Evolutionary conservation across 2,113 vertebrate species (phyloP).

Genomic region (Oostethus manadensis): DNA sequence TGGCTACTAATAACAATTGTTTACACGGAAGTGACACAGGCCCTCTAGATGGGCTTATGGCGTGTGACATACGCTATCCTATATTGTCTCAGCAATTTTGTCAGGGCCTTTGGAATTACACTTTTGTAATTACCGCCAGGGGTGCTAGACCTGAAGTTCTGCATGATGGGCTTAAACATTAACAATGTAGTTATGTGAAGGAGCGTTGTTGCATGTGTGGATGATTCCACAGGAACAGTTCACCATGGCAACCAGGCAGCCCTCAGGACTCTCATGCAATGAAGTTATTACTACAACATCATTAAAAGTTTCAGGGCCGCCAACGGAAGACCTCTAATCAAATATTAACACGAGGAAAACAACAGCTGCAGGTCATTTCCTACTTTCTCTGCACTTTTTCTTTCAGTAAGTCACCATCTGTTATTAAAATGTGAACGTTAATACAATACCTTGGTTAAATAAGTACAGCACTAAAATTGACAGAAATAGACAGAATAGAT

Average conservation of each 20-base stretch:
- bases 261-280: conserved; percentile 22
- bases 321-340: conserved; percentile 39
- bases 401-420: conserved; percentile 17
- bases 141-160: background rate
- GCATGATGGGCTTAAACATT: conserved; percentile 2
- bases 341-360: conserved; percentile 41
- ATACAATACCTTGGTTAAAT: too few relatives aligned
- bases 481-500: too few relatives aligned
- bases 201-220: conserved; percentile 29
- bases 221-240: conserved; percentile 34
- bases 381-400: conserved; percentile 14
- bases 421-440: background rate
- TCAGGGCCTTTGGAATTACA: background rate
- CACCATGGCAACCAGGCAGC: conserved; percentile 54
- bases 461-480: too few relatives aligned
- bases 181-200: conserved; percentile 31
- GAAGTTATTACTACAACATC: conserved; percentile 53
- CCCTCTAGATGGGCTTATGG: background rate
- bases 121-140: conserved; percentile 9
- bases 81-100: conserved; percentile 4
- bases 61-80: background rate
- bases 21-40: background rate
- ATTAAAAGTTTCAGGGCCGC: conserved; percentile 50
- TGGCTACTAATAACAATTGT: background rate
- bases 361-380: conserved; percentile 40